Base-by-base conservation (phyloP, 2,797 vertebrate species). In the Calcarius lapponicus region DNA sequence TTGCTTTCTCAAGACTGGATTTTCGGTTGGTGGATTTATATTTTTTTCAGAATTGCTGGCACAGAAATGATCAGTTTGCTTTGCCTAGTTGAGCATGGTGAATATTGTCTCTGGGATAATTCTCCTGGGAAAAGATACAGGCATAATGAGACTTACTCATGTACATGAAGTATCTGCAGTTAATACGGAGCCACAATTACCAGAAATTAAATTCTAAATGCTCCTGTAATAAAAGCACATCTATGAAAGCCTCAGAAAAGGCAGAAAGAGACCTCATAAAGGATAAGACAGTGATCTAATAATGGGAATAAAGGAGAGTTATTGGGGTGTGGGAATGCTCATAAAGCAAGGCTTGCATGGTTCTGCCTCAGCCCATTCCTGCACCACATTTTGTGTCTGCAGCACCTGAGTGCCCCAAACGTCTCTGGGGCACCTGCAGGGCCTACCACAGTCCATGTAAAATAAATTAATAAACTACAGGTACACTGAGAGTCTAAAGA, bases 151-250 rank as follows among this genome's bases (percentile, higher is more conserved):
- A 86, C 74, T 66, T 57, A 65, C 36, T 86, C 53, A 40, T 18
- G 45, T 61, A 88, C 50, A 54, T 67, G 34, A 86, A 71, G 61
- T n/a, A 31, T n/a, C 48, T 53, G 34, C 43, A 57, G 58, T 83
- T 94, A 94, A 83, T 78, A 32, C 3, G 16, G 71, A 90, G 70
- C 34, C 80, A 91, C 61, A 74, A 85, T 76, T 90, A 91, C 34
- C 62, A 85, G 67, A 80, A 82, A 95, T 80, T 73, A 91, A 91
- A 86, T 64, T 86, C 60, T 92, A 70, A 80, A 90, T 50, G 57
- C 38, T 74, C 21, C 42, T 82, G 48, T 50, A 82, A 82, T 65
- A 82, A 87, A 93, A 92, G 42, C n/a, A 56, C 14, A 58, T 65
- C 36, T 48, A 18, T 60, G 48, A 87, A 79, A 89, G 60, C 24